Conservation (phyloP, 2,113 vertebrate species). For the Brachionichthys hirsutus region DNA sequence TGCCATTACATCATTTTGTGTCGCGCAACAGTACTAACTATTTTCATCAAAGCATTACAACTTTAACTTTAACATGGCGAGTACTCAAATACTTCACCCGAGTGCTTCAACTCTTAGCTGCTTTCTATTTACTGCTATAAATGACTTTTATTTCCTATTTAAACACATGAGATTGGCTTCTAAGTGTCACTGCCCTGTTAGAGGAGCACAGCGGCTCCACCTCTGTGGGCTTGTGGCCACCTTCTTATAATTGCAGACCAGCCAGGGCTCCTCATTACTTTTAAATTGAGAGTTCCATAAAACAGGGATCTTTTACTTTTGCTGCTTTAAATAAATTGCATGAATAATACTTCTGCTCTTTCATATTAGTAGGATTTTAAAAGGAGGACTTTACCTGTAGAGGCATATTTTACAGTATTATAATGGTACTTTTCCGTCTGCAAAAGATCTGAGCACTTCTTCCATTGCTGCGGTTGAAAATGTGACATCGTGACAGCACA, state of each 20-base stretch:
- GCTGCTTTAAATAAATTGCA: background rate
- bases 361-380: background rate
- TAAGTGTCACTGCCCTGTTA: background rate
- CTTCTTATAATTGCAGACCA: background rate
- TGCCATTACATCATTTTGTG: too few species aligned
- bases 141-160: slow-evolving; percentile 1
- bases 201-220: background rate
- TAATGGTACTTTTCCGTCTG: background rate
- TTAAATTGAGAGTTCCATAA: background rate
- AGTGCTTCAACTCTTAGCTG: slow-evolving; percentile 4
- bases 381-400: background rate
- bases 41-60: too few species aligned
- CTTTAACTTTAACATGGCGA: too few species aligned
- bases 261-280: background rate
- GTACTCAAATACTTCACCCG: too few species aligned
- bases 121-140: background rate
- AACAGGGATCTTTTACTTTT: background rate
- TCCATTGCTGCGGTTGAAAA: background rate
- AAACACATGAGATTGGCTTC: background rate
- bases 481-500: background rate
- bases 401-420: background rate
- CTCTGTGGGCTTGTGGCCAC: background rate
- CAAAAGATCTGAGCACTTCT: slow-evolving; percentile 6
- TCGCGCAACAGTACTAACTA: too few species aligned
- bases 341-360: background rate